phyloP scores from a whole-genome alignment of 1,140 invertebrate genomes.

The Caenorhabditis latens region DNA sequence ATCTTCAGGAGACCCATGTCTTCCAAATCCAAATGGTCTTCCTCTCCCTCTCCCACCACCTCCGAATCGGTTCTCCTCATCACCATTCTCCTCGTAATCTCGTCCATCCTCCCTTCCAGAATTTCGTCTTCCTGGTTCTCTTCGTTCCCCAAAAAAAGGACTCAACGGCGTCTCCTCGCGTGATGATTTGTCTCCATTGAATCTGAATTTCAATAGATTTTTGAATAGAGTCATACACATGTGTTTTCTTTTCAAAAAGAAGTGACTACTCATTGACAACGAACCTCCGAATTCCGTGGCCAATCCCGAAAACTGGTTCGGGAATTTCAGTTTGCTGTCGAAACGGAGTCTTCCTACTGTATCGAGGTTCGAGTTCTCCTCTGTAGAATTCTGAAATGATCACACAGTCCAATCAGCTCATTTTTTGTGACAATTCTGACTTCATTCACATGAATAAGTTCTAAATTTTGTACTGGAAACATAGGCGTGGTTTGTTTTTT shows the following conservation, averaged over 20 bases:
- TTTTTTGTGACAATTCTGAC: neutral
- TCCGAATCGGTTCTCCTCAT: constrained; percentile 20
- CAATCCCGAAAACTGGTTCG: constrained; percentile 53
- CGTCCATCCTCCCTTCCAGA: constrained; percentile 59
- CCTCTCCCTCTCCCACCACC: neutral
- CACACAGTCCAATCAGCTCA: neutral
- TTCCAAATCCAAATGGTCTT: constrained; percentile 32
- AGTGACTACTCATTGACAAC: neutral
- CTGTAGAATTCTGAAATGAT: constrained; percentile 22
- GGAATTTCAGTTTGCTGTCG: constrained; percentile 53
- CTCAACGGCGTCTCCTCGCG: constrained; percentile 13
- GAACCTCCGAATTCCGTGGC: constrained; percentile 14
- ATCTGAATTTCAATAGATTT: constrained; percentile 16
- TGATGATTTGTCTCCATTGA: constrained; percentile 31
- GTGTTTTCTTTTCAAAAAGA: neutral
- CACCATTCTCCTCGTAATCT: constrained; percentile 57
- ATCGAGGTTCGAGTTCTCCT: constrained; percentile 34
- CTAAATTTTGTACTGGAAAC: no score
- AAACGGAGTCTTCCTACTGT: constrained; percentile 38
- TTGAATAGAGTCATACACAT: neutral
- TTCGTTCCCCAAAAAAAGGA: constrained; percentile 56
- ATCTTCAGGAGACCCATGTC: neutral
- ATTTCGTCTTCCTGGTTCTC: constrained; percentile 44
- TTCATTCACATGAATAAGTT: no score
- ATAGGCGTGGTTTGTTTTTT: no score